phyloP scores from a whole-genome alignment of 2,888 invertebrate genomes.

The Leptopilina drosophilae region DNA sequence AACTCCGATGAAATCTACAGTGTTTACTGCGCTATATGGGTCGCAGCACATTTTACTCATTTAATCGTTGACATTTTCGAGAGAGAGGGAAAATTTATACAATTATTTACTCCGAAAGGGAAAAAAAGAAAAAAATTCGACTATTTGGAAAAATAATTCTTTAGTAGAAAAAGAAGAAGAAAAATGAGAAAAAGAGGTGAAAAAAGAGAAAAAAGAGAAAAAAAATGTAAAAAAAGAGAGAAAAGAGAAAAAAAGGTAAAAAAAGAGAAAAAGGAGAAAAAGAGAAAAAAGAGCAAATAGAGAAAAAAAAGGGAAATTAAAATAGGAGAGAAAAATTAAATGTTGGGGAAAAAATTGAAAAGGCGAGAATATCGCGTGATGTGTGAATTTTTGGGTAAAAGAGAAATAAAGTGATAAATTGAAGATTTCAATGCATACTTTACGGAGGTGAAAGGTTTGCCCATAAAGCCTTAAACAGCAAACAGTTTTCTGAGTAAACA shows the following conservation, averaged over 20 bases:
- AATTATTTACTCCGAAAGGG: neutral
- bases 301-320: too few species aligned
- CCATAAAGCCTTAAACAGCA: constrained; percentile 36
- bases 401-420: constrained; percentile 16
- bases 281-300: too few species aligned
- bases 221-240: too few species aligned
- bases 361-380: neutral
- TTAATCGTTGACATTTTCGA: constrained; percentile 20
- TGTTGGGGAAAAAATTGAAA: neutral
- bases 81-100: neutral
- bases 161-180: neutral
- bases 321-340: too few species aligned
- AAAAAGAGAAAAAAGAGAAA: too few species aligned
- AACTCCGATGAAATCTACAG: neutral
- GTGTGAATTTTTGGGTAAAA: neutral
- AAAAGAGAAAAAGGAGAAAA: too few species aligned
- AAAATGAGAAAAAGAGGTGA: too few species aligned
- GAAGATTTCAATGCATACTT: constrained; percentile 24
- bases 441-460: constrained; percentile 32
- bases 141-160: neutral
- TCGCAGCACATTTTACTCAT: constrained; percentile 2
- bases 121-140: neutral
- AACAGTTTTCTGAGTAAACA: constrained; percentile 38
- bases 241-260: too few species aligned
- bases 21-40: constrained; percentile 7